These are phyloP conservation scores for Stichopus horrens DNA, from an alignment of 53 echinoderm and acorn worm species.

Conservation along the genomic window DNA sequence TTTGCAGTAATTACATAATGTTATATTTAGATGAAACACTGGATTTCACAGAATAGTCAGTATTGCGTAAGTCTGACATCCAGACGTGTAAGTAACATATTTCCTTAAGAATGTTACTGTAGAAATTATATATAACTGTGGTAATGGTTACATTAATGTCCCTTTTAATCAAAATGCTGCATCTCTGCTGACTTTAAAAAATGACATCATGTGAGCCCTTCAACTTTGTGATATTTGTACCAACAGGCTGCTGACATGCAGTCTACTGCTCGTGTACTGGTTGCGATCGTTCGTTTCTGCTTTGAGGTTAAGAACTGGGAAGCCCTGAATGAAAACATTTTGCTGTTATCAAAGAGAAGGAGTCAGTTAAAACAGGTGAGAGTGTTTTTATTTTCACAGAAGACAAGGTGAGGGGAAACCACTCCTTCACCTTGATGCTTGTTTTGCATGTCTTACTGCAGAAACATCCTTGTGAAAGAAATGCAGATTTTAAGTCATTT, in stretches of 20 bases:
- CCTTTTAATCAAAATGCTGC: background rate
- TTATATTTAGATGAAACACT: no score
- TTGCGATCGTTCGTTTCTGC: slow-evolving; percentile 83
- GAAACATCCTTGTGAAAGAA: no score
- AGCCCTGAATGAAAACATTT: slow-evolving; percentile 81
- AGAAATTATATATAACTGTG: background rate
- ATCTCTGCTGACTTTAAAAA: background rate
- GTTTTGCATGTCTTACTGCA: no score
- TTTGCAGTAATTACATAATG: no score
- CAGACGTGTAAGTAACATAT: no score
- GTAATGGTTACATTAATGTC: background rate
- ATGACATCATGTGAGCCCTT: background rate
- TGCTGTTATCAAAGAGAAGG: slow-evolving; percentile 84
- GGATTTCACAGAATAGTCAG: no score
- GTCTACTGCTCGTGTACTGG: slow-evolving; percentile 83
- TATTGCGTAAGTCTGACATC: no score
- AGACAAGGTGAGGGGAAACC: no score
- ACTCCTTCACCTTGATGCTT: no score
- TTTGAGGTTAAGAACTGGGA: slow-evolving; percentile 81
- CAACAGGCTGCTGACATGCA: slow-evolving; percentile 94
- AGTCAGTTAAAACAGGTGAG: slow-evolving; percentile 96
- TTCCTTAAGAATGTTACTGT: background rate
- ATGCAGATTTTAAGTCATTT: no score
- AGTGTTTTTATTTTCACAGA: background rate
- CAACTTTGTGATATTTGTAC: background rate